Percentiles rank a stretch among this genome's conserved stretches.
These are phyloP conservation scores for Troglohyphantes excavatus DNA, from an alignment of 2,888 invertebrate species.

Conservation along the genomic window DNA sequence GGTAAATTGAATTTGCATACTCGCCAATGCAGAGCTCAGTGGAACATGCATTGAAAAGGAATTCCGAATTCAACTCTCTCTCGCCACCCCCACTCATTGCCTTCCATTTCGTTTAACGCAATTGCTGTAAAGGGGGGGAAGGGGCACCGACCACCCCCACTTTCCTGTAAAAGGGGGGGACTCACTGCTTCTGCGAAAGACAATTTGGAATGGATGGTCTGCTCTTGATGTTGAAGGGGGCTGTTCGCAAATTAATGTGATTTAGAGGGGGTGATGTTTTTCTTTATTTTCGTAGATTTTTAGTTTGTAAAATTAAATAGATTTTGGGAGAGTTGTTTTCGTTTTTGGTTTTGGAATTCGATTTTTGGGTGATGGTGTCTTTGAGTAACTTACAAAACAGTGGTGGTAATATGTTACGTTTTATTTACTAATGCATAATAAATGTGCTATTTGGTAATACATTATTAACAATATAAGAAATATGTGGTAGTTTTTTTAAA, in stretches of 20 bases:
- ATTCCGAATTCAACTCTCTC: slow-evolving; percentile 71
- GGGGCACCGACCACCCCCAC: no score
- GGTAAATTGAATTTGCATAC: slow-evolving; percentile 77
- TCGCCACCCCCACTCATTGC: slow-evolving; percentile 17
- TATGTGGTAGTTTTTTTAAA: no score
- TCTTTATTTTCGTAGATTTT: slow-evolving; percentile 51
- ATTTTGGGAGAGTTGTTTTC: neutral
- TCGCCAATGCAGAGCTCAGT: slow-evolving; percentile 62
- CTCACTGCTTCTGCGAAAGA: slow-evolving; percentile 21
- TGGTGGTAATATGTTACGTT: no score
- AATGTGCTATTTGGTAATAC: no score
- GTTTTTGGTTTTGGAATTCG: neutral
- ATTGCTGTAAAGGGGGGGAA: slow-evolving; percentile 52
- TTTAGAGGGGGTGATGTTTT: slow-evolving; percentile 19
- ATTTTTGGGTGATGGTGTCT: neutral
- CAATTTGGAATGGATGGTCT: slow-evolving; percentile 63
- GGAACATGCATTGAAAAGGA: slow-evolving; percentile 71
- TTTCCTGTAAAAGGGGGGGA: slow-evolving; percentile 13
- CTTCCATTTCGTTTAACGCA: slow-evolving; percentile 77
- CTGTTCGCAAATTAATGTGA: slow-evolving; percentile 75
- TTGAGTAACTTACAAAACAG: no score
- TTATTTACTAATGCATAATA: no score
- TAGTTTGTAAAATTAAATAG: slow-evolving; percentile 44
- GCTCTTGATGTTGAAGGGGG: slow-evolving; percentile 47
- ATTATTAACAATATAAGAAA: no score